phyloP scores from a whole-genome alignment of 2,888 invertebrate species.

The Torymus texanus region DNA sequence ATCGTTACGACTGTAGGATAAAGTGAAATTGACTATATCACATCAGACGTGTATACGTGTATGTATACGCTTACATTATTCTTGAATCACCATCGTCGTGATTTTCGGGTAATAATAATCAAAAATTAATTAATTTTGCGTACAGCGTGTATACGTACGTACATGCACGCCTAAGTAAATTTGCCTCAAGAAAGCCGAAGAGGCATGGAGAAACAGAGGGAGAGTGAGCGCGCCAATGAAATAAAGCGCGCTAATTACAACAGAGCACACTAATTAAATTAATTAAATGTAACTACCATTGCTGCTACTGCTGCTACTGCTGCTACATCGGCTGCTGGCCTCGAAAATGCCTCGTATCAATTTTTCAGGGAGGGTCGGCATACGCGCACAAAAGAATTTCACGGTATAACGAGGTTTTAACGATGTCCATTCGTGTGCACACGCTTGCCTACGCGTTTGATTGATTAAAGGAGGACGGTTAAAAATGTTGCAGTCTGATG shows the following conservation, averaged over 20 bases:
- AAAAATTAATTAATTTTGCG: no score
- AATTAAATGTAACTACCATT: not conserved
- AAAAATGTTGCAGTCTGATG: not conserved
- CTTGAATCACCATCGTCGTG: no score
- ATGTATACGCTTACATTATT: no score
- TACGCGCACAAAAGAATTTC: not conserved
- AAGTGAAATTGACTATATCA: no score
- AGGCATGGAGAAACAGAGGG: not conserved
- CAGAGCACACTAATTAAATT: constrained; percentile 21
- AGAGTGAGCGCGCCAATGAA: not conserved
- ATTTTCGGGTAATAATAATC: no score
- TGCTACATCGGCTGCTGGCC: no score
- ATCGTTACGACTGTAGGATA: no score
- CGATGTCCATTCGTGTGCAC: not conserved
- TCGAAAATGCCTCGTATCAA: no score
- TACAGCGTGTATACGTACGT: no score
- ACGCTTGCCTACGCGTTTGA: not conserved
- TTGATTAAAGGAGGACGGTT: not conserved
- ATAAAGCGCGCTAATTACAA: constrained; percentile 17
- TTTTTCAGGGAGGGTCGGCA: not conserved
- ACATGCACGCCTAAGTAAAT: not conserved
- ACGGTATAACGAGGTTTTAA: not conserved
- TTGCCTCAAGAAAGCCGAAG: constrained; percentile 2
- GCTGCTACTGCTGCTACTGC: no score
- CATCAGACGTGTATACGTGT: no score